Evolutionary conservation across 2,888 invertebrate genomes (phyloP).

Genomic region (Adelphocoris suturalis): DNA sequence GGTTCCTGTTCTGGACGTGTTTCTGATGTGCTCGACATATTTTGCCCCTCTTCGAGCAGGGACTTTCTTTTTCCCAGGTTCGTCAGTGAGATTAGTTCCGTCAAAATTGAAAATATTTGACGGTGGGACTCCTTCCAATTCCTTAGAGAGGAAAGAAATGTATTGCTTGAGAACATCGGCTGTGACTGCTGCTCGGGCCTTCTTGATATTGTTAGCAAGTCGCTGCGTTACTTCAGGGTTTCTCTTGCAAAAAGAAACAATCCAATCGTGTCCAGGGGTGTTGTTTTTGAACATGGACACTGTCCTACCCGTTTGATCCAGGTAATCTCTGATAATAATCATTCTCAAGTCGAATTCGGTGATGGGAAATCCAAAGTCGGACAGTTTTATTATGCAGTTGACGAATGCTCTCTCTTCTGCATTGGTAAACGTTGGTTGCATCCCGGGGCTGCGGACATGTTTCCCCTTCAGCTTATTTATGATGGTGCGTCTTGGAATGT

Average conservation of each 20-base stretch:
- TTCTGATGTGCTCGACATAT: conserved; percentile 77
- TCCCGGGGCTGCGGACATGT: conserved; percentile 70
- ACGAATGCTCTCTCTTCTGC: conserved; percentile 76
- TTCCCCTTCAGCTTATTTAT: conserved; percentile 74
- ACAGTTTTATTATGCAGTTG: conserved; percentile 73
- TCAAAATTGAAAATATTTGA: conserved; percentile 77
- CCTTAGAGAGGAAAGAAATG: conserved; percentile 66
- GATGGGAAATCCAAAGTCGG: conserved; percentile 76
- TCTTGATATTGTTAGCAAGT: conserved; percentile 75
- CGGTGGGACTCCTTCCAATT: conserved; percentile 74
- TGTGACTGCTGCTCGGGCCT: conserved; percentile 73
- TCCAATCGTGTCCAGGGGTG: conserved; percentile 76
- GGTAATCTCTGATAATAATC: conserved; percentile 65
- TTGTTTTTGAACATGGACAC: conserved; percentile 75
- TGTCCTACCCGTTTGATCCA: conserved; percentile 68
- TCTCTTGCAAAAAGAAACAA: conserved; percentile 74
- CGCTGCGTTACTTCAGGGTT: conserved; percentile 71
- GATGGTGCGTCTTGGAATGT: conserved; percentile 73
- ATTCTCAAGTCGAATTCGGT: conserved; percentile 71
- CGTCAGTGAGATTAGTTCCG: conserved; percentile 78
- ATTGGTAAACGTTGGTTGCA: conserved; percentile 72
- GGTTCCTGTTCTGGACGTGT: conserved; percentile 77
- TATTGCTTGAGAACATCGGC: conserved; percentile 74
- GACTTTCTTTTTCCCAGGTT: conserved; percentile 77
- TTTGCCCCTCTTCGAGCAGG: conserved; percentile 76